Percentiles rank a stretch among this genome's conserved stretches.
Conservation (phyloP, 2,113 vertebrate genomes). For the Phyllostomus hastatus region DNA sequence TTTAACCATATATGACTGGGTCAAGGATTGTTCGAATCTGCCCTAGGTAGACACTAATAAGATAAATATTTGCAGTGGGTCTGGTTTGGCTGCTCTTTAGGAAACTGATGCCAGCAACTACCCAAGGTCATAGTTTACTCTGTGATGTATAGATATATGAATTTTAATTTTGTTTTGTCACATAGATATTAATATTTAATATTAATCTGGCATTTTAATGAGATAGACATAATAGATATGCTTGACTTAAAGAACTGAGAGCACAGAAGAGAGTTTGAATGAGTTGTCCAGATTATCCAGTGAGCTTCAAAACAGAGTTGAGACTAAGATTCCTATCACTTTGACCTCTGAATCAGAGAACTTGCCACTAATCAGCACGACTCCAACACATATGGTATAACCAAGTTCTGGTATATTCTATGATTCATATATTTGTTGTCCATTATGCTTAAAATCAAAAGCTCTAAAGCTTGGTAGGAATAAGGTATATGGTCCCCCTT, state of each 20-base stretch:
- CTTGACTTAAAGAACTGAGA: neutral
- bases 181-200: neutral
- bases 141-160: neutral
- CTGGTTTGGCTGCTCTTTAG: neutral
- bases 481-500: neutral
- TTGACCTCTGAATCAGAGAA: neutral
- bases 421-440: neutral
- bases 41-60: neutral
- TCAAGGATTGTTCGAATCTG: neutral
- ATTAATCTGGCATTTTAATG: neutral
- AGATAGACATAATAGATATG: neutral
- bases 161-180: neutral
- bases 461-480: neutral
- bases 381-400: neutral
- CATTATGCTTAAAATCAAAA: neutral
- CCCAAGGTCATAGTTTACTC: neutral
- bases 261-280: neutral
- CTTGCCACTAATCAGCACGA: neutral
- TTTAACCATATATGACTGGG: neutral
- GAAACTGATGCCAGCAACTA: neutral
- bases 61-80: neutral
- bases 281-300: neutral
- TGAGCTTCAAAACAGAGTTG: neutral
- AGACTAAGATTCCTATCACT: neutral
- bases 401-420: neutral